Evolutionary conservation across 2,113 vertebrate genomes (phyloP).

Genomic region (Caracal caracal): DNA sequence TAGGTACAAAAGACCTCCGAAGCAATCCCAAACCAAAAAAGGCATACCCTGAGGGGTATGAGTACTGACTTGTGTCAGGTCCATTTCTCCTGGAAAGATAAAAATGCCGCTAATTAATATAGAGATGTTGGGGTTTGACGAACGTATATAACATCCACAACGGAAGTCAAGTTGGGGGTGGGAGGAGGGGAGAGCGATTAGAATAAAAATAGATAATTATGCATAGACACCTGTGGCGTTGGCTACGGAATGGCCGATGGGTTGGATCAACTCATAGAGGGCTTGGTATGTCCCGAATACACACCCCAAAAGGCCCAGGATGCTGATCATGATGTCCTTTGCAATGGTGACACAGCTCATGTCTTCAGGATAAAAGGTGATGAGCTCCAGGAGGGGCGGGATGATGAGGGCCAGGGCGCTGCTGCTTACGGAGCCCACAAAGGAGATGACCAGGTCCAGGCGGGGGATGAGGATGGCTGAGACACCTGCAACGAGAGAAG

Average conservation of each 20-base stretch:
- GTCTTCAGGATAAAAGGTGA: constrained; percentile 90
- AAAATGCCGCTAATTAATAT: background rate
- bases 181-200: background rate
- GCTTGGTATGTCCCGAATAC: constrained; percentile 93
- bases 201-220: constrained; percentile 66
- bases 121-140: constrained; percentile 12
- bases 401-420: constrained; percentile 97
- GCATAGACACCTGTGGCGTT: constrained; percentile 69
- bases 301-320: constrained; percentile 92
- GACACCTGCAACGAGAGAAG: constrained; percentile 86
- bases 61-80: background rate
- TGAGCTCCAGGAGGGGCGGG: constrained; percentile 93
- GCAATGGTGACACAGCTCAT: constrained; percentile 81
- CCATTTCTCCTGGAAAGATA: background rate
- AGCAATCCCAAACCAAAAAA: background rate
- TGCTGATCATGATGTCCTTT: constrained; percentile 91
- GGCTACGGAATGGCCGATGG: background rate
- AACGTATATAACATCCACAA: background rate
- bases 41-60: background rate
- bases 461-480: constrained; percentile 94
- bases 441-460: constrained; percentile 95
- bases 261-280: constrained; percentile 83
- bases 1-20: background rate
- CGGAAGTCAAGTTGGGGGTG: background rate
- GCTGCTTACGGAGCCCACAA: constrained; percentile 98